A percentile compares a stretch with the other conserved stretches of the same genome.
These are phyloP conservation scores for Solen grandis DNA, from an alignment of 1,140 invertebrate species.

Conservation along the genomic window DNA sequence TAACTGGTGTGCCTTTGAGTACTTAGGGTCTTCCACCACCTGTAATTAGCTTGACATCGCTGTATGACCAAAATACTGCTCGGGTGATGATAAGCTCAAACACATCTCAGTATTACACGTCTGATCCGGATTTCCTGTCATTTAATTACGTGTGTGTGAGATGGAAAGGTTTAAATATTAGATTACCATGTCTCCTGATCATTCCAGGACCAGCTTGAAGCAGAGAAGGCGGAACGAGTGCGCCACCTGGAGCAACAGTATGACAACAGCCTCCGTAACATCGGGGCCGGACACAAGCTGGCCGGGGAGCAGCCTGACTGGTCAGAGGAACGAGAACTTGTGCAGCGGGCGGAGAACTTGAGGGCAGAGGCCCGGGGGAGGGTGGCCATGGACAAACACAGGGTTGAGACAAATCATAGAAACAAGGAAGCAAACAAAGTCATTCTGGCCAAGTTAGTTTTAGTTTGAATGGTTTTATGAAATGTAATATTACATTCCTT, in stretches of 20 bases:
- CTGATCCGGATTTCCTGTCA: too few relatives aligned
- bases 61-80: too few relatives aligned
- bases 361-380: slow-evolving; percentile 61
- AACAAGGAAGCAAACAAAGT: slow-evolving; percentile 71
- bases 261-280: slow-evolving; percentile 73
- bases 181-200: too few relatives aligned
- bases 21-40: too few relatives aligned
- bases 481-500: too few relatives aligned
- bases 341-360: slow-evolving; percentile 58
- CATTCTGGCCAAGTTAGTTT: slow-evolving; percentile 73
- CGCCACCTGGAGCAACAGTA: slow-evolving; percentile 71
- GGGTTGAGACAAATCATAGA: slow-evolving; percentile 61
- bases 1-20: too few relatives aligned
- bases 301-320: slow-evolving; percentile 60
- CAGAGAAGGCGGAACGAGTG: slow-evolving; percentile 74
- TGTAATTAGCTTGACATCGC: too few relatives aligned
- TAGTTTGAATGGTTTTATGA: too few relatives aligned
- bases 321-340: slow-evolving; percentile 55
- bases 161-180: too few relatives aligned
- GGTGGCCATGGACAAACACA: slow-evolving; percentile 64
- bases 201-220: slow-evolving; percentile 73
- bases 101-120: too few relatives aligned
- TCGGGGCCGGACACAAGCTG: slow-evolving; percentile 67
- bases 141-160: too few relatives aligned
- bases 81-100: too few relatives aligned